A percentile compares a stretch with the other conserved stretches of the same genome.
Evolutionary conservation across 2,888 invertebrate genomes (phyloP).

Genomic region (Diloba caeruleocephala): DNA sequence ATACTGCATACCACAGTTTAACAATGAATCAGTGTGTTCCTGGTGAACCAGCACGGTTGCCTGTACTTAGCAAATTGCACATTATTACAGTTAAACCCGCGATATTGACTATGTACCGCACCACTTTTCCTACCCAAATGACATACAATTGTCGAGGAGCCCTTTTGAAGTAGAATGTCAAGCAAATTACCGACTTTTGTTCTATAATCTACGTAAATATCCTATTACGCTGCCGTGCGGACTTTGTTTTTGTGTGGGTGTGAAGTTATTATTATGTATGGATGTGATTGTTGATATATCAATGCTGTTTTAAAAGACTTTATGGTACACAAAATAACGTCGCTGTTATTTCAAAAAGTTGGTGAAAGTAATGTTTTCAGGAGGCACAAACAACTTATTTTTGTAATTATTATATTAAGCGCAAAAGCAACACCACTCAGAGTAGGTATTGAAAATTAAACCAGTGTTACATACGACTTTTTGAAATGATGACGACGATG

Average conservation of each 20-base stretch:
- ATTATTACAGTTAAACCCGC: conserved; percentile 47
- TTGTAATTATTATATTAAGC: too few species aligned
- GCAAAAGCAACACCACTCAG: too few species aligned
- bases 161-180: conserved; percentile 78
- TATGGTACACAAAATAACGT: too few species aligned
- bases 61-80: conserved; percentile 61
- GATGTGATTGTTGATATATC: too few species aligned
- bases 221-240: conserved; percentile 42
- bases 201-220: conserved; percentile 67
- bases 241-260: conserved; percentile 5
- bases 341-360: too few species aligned
- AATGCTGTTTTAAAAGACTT: too few species aligned
- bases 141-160: conserved; percentile 71
- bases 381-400: too few species aligned
- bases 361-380: too few species aligned
- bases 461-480: too few species aligned
- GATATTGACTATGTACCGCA: conserved; percentile 43
- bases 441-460: too few species aligned
- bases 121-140: conserved; percentile 62
- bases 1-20: conserved; percentile 24
- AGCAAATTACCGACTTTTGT: conserved; percentile 69
- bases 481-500: too few species aligned
- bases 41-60: conserved; percentile 10
- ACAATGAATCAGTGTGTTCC: conserved; percentile 37
- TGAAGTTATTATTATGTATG: too few species aligned